Base-by-base conservation (phyloP, 2,888 invertebrate genomes). In the Pteria penguin region DNA sequence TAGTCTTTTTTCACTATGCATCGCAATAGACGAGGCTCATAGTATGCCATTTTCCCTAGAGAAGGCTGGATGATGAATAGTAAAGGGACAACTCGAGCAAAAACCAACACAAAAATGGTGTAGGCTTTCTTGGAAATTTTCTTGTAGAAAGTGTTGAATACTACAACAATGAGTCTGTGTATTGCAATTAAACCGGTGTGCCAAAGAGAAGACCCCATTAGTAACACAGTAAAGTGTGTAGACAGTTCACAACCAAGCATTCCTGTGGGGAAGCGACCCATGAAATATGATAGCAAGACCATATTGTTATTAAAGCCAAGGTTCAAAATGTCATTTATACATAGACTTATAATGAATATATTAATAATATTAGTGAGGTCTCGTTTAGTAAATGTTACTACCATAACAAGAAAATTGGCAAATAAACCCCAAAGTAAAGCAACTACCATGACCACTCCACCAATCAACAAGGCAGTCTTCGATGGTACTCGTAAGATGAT, bases 111-210 rank as follows among this genome's bases (percentile, higher is more conserved):
- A 70, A 90, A 89, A 45, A 87, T 82, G 0, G 88, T 89, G 78
- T 91, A 91, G 22, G 87, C 86, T 66, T 85, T 86, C 76, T 90
- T 91, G 18, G 90, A 89, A 69, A 91, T 88, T 63, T 88, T 88
- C 81, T 89, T 88, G 82, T 91, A 91, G 74, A 89, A 88, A 32
- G 75, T 86, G 78, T 90, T 90, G 74, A 90, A 89, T 24, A 88
- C 88, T 26, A 91, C 91, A 1, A 91, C 91, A 45, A 91, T 87
- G 29, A 91, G 88, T 4, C 91, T 84, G 76, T 91, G 91, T 22
- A 91, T 88, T 32, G 90, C 89, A 55, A 91, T 91, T 45, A 91
- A 86, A 4, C 89, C 91, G 4, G 90, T 89, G 72, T 91, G 91
- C 90, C 91, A 91, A 4, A 91, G 80, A 1, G 90, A 89, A 1